phyloP scores from a whole-genome alignment of 2,888 invertebrate genomes.

The Abscondita cerata region DNA sequence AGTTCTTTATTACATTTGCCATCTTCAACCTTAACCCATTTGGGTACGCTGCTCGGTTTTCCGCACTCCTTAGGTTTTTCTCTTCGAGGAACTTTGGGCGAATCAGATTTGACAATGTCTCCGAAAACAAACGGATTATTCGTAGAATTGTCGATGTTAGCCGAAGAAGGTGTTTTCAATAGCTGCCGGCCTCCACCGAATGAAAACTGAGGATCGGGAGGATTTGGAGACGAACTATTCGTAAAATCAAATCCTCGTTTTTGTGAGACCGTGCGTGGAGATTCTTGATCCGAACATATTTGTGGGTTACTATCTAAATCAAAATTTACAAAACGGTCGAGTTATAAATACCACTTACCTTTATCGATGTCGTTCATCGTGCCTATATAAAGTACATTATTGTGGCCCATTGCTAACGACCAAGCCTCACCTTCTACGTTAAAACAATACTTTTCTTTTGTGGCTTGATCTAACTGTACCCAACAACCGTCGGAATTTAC shows the following conservation, averaged over 20 bases:
- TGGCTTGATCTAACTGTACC: slow-evolving; percentile 69
- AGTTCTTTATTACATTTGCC: slow-evolving; percentile 60
- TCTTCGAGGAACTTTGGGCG: slow-evolving; percentile 53
- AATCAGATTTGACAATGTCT: slow-evolving; percentile 49
- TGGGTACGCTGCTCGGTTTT: slow-evolving; percentile 63
- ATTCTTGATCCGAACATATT: slow-evolving; percentile 38
- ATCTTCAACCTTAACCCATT: slow-evolving; percentile 65
- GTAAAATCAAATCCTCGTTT: slow-evolving; percentile 69
- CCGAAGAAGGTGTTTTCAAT: slow-evolving; percentile 32
- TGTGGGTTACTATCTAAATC: slow-evolving; percentile 38
- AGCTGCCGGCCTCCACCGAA: slow-evolving; percentile 39
- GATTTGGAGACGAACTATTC: slow-evolving; percentile 44
- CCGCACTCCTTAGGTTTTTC: slow-evolving; percentile 52
- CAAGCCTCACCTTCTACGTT: slow-evolving; percentile 73
- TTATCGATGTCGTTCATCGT: slow-evolving; percentile 60
- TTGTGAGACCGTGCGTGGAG: slow-evolving; percentile 44
- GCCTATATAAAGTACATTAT: slow-evolving; percentile 70
- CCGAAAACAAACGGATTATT: slow-evolving; percentile 60
- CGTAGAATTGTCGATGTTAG: slow-evolving; percentile 35
- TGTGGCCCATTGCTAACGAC: slow-evolving; percentile 71
- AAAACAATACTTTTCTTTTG: slow-evolving; percentile 71
- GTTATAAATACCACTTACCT: slow-evolving; percentile 35
- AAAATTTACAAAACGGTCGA: slow-evolving; percentile 14
- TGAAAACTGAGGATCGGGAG: slow-evolving; percentile 44
- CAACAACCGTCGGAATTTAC: slow-evolving; percentile 70